A percentile compares a stretch with the other conserved stretches of the same genome.
Conservation (phyloP, 1,140 invertebrate species). For the Augochlora pura region DNA sequence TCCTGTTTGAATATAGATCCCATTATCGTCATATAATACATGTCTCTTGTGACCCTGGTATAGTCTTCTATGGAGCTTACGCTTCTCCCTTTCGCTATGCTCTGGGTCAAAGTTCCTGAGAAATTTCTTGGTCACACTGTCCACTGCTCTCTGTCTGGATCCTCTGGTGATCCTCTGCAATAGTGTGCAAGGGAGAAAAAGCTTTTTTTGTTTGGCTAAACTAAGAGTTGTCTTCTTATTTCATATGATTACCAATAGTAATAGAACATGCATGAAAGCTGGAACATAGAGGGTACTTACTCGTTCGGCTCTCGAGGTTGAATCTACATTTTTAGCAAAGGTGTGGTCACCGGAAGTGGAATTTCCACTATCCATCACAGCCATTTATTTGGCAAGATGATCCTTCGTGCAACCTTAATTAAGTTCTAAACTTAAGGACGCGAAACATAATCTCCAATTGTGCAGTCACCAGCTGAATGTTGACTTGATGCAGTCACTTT, state of each 20-base stretch:
- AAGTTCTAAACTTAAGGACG: too few species aligned
- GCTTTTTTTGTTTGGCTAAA: too few species aligned
- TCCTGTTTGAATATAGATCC: slow-evolving; percentile 78
- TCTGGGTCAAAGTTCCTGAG: slow-evolving; percentile 77
- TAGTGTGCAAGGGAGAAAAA: neutral
- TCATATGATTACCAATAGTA: too few species aligned
- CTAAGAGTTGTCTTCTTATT: neutral
- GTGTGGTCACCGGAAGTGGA: neutral
- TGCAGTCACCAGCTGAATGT: neutral
- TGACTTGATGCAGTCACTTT: neutral
- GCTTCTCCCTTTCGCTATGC: slow-evolving; percentile 75
- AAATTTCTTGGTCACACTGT: slow-evolving; percentile 73
- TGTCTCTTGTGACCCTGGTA: slow-evolving; percentile 70
- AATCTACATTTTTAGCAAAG: neutral
- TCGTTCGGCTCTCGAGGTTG: slow-evolving; percentile 17
- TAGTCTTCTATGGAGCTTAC: slow-evolving; percentile 75
- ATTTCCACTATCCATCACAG: slow-evolving; percentile 5
- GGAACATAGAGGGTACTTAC: neutral
- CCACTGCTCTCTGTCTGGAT: slow-evolving; percentile 14
- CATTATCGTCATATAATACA: slow-evolving; percentile 74
- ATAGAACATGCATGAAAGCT: neutral
- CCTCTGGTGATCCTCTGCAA: slow-evolving; percentile 64
- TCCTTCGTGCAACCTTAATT: neutral
- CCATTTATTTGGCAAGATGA: neutral
- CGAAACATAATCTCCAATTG: neutral